Conservation (phyloP, 2,797 vertebrate genomes). For the Dromococcyx pavoninus region DNA sequence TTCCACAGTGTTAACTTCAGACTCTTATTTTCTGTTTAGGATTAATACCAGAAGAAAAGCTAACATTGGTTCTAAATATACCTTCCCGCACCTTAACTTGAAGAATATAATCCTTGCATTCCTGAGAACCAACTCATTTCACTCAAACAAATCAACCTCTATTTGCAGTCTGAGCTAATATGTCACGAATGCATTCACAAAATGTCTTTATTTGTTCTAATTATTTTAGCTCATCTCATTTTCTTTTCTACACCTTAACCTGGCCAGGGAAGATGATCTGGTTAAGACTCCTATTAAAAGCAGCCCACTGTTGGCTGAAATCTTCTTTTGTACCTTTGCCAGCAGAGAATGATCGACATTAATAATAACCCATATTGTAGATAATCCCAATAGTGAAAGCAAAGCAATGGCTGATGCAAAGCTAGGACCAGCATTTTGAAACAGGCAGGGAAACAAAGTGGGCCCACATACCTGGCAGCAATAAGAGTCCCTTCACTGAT, state of each 20-base stretch:
- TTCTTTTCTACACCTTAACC: conserved; percentile 35
- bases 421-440: conserved; percentile 33
- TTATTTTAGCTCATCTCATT: conserved; percentile 53
- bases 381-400: not conserved
- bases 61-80: not conserved
- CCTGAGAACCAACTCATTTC: conserved; percentile 10
- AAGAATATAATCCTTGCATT: not conserved
- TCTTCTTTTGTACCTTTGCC: conserved; percentile 27
- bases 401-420: conserved; percentile 20
- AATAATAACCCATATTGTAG: conserved; percentile 29
- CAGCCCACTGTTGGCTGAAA: conserved; percentile 9
- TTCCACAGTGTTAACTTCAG: not conserved
- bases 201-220: conserved; percentile 60
- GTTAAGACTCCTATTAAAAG: conserved; percentile 64
- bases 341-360: conserved; percentile 53
- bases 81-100: not conserved
- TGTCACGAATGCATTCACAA: conserved; percentile 57
- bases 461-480: conserved; percentile 48
- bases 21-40: not conserved
- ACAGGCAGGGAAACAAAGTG: conserved; percentile 16
- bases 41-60: not conserved
- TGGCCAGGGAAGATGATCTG: conserved; percentile 58
- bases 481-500: conserved; percentile 43
- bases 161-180: conserved; percentile 58
- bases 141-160: conserved; percentile 58